A percentile compares a stretch with the other conserved stretches of the same genome.
phyloP scores from a whole-genome alignment of 2,797 vertebrate species.

The Mormyrops attenuatus region DNA sequence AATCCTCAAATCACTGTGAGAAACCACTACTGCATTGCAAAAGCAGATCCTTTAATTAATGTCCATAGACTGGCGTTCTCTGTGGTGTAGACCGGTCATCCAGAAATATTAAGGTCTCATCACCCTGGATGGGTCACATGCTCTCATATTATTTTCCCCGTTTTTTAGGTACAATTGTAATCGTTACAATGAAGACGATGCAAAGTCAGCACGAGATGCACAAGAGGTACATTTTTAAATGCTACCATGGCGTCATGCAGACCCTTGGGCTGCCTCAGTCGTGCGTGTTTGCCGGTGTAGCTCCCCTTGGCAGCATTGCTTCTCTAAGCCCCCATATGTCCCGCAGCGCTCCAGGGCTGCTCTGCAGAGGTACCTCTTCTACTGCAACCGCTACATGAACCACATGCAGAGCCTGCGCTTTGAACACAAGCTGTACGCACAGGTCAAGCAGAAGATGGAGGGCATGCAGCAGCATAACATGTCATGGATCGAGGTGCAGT shows the following conservation, averaged over 20 bases:
- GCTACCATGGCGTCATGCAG: not conserved
- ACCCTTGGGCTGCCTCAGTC: not conserved
- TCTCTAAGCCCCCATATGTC: not conserved
- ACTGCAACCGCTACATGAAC: conserved; percentile 99
- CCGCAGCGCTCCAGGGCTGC: conserved; percentile 90
- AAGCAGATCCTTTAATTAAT: not conserved
- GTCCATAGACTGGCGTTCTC: not conserved
- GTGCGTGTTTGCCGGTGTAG: not conserved
- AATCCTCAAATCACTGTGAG: not conserved
- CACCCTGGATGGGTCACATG: not conserved
- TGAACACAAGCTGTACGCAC: conserved; percentile 99
- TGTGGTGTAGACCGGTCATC: not conserved
- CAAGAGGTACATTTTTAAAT: conserved; percentile 75
- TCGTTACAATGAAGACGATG: conserved; percentile 98
- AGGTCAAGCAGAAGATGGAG: conserved; percentile 99
- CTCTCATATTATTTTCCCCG: not conserved
- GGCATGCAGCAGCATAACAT: conserved; percentile 99
- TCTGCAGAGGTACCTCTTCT: conserved; percentile 98
- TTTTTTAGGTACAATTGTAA: conserved; percentile 94
- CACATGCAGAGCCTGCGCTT: conserved; percentile 99
- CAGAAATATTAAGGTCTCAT: not conserved
- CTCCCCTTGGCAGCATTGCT: not conserved
- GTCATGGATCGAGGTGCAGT: conserved; percentile 99
- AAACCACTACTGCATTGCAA: not conserved
- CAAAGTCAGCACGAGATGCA: conserved; percentile 96